Evolutionary conservation across 2,888 invertebrate species (phyloP).

Genomic region (Geotrupes spiniger): DNA sequence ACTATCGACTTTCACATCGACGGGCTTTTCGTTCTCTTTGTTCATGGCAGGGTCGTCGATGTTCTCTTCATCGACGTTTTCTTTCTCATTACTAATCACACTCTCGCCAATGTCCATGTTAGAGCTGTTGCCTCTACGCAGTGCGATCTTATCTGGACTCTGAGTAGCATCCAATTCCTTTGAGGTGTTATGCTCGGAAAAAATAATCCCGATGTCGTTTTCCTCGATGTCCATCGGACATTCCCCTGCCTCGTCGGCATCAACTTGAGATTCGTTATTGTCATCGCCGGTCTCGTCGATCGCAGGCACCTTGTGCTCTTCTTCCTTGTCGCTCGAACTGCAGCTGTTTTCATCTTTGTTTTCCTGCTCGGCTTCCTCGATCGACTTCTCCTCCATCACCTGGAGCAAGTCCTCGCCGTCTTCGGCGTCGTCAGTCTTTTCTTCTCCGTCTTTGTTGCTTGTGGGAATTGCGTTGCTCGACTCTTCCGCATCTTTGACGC

Average conservation of each 20-base stretch:
- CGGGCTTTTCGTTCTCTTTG: constrained; percentile 16
- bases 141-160: too few relatives aligned
- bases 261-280: constrained; percentile 15
- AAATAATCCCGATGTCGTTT: constrained; percentile 19
- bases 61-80: constrained; percentile 18
- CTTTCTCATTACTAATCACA: constrained; percentile 14
- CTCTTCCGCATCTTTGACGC: background rate
- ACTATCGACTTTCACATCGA: background rate
- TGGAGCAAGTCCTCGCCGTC: constrained; percentile 28
- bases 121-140: background rate
- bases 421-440: constrained; percentile 14
- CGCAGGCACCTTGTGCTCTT: constrained; percentile 36
- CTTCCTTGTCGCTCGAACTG: constrained; percentile 38
- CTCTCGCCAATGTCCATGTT: constrained; percentile 13
- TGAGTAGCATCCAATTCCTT: too few relatives aligned
- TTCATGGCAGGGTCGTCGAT: constrained; percentile 11
- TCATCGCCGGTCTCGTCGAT: constrained; percentile 26
- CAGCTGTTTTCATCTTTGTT: constrained; percentile 22
- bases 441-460: background rate
- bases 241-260: constrained; percentile 23
- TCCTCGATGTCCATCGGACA: constrained; percentile 37
- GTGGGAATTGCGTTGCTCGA: background rate
- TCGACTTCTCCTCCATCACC: constrained; percentile 24
- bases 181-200: constrained; percentile 6
- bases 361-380: constrained; percentile 19